Conservation (phyloP, 2,888 invertebrate genomes). For the Lycia hirtaria region DNA sequence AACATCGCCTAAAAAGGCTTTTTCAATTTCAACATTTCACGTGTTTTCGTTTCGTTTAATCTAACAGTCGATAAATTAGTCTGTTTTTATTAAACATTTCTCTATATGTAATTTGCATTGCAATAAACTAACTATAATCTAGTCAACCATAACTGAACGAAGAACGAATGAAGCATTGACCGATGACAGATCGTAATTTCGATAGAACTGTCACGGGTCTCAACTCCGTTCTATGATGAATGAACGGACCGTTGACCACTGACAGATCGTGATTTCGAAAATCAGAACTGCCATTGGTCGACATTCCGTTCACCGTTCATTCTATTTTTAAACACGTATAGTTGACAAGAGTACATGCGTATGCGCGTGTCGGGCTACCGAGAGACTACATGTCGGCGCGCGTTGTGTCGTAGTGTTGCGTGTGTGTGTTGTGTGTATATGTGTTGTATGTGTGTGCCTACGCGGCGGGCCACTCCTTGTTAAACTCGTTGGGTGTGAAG, state of each 20-base stretch:
- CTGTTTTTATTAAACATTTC: constrained; percentile 27
- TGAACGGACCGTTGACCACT: too few species aligned
- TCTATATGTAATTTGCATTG: constrained; percentile 37
- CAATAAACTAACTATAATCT: constrained; percentile 41
- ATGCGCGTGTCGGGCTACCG: not conserved
- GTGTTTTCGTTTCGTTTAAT: constrained; percentile 48
- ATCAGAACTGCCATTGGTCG: too few species aligned
- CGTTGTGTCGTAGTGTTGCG: not conserved
- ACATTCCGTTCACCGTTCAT: too few species aligned
- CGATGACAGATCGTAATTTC: too few species aligned
- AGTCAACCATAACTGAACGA: too few species aligned
- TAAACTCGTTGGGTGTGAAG: constrained; percentile 82
- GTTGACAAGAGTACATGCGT: too few species aligned
- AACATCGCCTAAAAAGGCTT: constrained; percentile 45
- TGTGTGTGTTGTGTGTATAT: constrained; percentile 12
- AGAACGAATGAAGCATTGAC: too few species aligned
- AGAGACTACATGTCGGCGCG: constrained; percentile 1
- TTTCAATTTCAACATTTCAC: constrained; percentile 46
- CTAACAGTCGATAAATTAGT: constrained; percentile 48
- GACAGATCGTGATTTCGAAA: too few species aligned
- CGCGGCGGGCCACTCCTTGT: constrained; percentile 85
- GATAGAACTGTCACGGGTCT: too few species aligned
- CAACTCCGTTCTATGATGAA: too few species aligned
- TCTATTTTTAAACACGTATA: too few species aligned
- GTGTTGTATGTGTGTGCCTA: constrained; percentile 49